Base-by-base conservation (phyloP, 2,113 vertebrate species). In the Corythoichthys haematopterus region DNA sequence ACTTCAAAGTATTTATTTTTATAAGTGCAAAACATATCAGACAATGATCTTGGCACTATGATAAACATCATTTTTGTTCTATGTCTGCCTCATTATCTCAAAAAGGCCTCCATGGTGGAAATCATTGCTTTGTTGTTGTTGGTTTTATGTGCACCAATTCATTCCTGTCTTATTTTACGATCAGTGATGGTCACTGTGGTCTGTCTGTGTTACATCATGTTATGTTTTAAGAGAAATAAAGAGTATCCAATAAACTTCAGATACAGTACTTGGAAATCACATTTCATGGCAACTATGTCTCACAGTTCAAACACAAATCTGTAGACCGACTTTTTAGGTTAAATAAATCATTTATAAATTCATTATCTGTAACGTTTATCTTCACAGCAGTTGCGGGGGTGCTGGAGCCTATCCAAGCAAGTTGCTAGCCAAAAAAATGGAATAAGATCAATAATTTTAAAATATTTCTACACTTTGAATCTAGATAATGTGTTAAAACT, bases 211-310 rank as follows among this genome's bases (percentile, higher is more conserved):
- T 88, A 79, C 77, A 80, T 89, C 88, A 88, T 92, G 89, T 91
- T 92, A 88, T 92, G 88, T 91, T 92, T 91, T 87, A 87, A 90
- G 74, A 93, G 90, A 90, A 93, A 93, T 92, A 93, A 92, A 92
- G 85, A 81, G 76, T 85, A 88, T 87, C 88, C 82, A 83, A 80
- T 84, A 84, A 83, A 84, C 77, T 71, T 62, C 76, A 77, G 80
- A 80, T 75, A 48, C 80, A n/a, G n/a, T 74, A 80, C 63, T 79
- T 84, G 79, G 74, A 77, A 79, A 72, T 86, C 69, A 69, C 75
- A 81, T 79, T 80, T 77, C 66, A 83, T 79, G 65, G 51, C 63
- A 60, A 79, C 64, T 64, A 40, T 46, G 38, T 14, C 53, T 68
- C 14, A 46, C 45, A 75, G 11, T 69, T 65, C 0, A 16, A 67